Evolutionary conservation across 92 coral and sea anemone species (phyloP).

Genomic region (Epizoanthus stellaris): DNA sequence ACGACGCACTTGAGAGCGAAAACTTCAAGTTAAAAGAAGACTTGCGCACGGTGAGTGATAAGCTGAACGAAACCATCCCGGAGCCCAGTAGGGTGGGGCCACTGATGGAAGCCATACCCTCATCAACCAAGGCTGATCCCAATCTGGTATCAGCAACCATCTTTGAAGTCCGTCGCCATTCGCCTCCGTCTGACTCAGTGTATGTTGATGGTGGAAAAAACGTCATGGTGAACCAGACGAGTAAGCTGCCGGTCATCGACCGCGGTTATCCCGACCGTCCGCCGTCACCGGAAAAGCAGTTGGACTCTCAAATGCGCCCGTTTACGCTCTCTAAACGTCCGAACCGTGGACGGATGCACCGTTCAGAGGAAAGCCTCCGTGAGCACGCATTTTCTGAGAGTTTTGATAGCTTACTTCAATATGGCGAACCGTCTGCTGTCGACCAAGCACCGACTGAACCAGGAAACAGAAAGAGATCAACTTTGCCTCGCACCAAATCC

Average conservation of each 20-base stretch:
- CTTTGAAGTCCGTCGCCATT: conserved; percentile 23
- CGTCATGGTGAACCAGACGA: conserved; percentile 16
- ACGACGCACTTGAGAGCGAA: conserved; percentile 20
- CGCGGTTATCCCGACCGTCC: not conserved
- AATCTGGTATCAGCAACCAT: conserved; percentile 28
- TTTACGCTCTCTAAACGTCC: not conserved
- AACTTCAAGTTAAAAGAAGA: conserved; percentile 18
- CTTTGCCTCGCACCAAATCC: conserved; percentile 17
- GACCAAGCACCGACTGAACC: not conserved
- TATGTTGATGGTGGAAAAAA: conserved; percentile 28
- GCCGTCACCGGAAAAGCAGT: not conserved
- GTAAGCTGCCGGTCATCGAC: not conserved
- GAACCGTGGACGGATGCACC: not conserved
- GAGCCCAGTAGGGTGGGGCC: not conserved
- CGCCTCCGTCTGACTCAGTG: conserved; percentile 27
- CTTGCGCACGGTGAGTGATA: not conserved
- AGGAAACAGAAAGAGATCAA: not conserved
- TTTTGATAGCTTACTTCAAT: not conserved
- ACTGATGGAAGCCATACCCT: not conserved
- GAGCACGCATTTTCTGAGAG: not conserved
- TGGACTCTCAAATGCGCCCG: conserved; percentile 1
- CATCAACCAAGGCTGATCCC: not conserved
- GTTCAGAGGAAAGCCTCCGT: conserved; percentile 13
- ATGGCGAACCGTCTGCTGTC: not conserved
- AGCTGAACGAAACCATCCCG: not conserved